Evolutionary conservation across 2,113 vertebrate species (phyloP).

Genomic region (Gnathonemus echidnorhynchus): DNA sequence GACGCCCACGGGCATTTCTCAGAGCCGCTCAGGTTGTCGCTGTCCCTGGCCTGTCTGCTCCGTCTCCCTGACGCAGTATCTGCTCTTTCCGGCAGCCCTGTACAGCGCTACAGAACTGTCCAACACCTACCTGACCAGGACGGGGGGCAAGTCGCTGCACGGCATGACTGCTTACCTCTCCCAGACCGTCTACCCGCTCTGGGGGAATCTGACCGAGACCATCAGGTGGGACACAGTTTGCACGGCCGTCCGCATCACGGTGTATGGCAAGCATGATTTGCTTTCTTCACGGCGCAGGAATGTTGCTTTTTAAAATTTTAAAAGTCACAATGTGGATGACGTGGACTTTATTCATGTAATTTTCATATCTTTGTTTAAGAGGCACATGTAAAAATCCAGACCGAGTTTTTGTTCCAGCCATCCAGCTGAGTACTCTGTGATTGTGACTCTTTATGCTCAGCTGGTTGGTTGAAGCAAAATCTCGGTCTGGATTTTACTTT

Average conservation of each 20-base stretch:
- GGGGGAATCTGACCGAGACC: conserved; percentile 57
- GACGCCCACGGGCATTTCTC: too few relatives aligned
- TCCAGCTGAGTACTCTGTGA: background rate
- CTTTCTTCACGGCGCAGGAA: background rate
- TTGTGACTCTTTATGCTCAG: background rate
- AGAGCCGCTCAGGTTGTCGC: background rate
- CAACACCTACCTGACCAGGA: conserved; percentile 55
- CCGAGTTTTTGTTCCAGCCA: background rate
- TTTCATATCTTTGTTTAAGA: background rate
- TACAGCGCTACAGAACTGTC: conserved; percentile 62
- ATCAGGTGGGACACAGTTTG: conserved; percentile 46
- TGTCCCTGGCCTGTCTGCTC: background rate
- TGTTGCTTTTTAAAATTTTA: background rate
- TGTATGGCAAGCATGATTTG: background rate
- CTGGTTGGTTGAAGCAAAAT: background rate
- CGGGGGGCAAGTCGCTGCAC: conserved; percentile 57
- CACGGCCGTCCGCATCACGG: background rate
- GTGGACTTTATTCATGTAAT: background rate
- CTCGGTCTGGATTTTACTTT: background rate
- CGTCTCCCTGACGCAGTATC: background rate
- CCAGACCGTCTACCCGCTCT: conserved; percentile 62
- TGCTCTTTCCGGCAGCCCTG: conserved; percentile 32
- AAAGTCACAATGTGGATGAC: background rate
- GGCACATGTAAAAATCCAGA: background rate
- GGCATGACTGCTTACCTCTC: conserved; percentile 58